Evolutionary conservation across 2,113 vertebrate species (phyloP).

Genomic region (Heterocephalus glaber): DNA sequence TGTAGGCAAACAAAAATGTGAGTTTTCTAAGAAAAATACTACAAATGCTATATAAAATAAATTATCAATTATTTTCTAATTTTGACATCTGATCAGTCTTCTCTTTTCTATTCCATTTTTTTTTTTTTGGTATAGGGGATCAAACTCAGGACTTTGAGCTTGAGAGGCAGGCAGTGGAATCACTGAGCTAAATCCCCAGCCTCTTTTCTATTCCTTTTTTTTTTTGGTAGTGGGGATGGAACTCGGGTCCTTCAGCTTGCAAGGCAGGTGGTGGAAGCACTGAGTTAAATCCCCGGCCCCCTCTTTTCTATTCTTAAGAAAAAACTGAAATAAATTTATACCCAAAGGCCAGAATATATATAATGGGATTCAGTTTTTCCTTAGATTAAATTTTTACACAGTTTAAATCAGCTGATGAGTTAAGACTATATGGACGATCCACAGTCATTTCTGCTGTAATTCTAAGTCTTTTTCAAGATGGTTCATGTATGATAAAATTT

Average conservation of each 20-base stretch:
- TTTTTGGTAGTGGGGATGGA: too few species aligned
- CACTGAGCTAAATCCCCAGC: too few species aligned
- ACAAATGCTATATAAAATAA: background rate
- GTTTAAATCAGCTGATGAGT: slow-evolving; percentile 13
- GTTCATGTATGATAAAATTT: background rate
- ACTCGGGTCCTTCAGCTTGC: too few species aligned
- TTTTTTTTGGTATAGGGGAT: too few species aligned
- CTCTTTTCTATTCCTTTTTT: too few species aligned
- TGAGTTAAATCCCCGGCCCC: too few species aligned
- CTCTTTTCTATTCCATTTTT: background rate
- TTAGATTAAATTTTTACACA: background rate
- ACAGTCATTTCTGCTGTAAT: slow-evolving; percentile 2
- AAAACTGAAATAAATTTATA: background rate
- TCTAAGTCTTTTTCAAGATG: slow-evolving; percentile 2
- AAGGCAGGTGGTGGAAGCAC: too few species aligned
- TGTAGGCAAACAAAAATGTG: background rate
- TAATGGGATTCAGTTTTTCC: background rate
- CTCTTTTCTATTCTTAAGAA: slow-evolving; percentile 8
- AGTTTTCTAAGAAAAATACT: slow-evolving; percentile 45
- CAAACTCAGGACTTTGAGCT: too few species aligned
- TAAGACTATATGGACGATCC: background rate
- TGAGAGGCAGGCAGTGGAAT: too few species aligned
- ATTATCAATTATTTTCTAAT: slow-evolving; percentile 1
- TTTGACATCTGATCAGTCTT: slow-evolving; percentile 19
- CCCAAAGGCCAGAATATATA: background rate